Evolutionary conservation across 2,113 vertebrate species (phyloP).

Genomic region (Siphamia tubifer): DNA sequence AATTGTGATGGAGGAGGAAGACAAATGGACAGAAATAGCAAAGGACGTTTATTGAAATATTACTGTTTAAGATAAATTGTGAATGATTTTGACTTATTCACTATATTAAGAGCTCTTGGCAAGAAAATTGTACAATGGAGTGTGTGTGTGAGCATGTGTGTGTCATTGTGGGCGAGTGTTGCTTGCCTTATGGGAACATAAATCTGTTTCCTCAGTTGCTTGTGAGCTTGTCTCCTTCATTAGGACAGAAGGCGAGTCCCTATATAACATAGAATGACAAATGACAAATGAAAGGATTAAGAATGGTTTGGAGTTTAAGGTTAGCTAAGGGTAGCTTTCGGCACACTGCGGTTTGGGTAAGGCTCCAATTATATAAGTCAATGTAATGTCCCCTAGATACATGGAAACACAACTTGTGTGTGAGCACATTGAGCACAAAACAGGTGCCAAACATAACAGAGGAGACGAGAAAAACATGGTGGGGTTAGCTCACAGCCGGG

Average conservation of each 20-base stretch:
- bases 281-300: too few species aligned
- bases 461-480: conserved; percentile 63
- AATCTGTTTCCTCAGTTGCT: too few species aligned
- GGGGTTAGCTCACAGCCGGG: conserved; percentile 69
- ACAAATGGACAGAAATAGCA: not conserved
- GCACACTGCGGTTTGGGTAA: too few species aligned
- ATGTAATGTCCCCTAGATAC: not conserved
- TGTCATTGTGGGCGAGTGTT: conserved; percentile 1
- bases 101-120: conserved; percentile 60
- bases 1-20: not conserved
- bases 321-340: too few species aligned
- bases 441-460: conserved; percentile 78
- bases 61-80: conserved; percentile 39
- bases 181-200: too few species aligned
- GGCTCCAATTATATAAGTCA: too few species aligned
- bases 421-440: conserved; percentile 39
- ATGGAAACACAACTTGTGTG: not conserved
- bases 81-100: conserved; percentile 47
- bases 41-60: not conserved
- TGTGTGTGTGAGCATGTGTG: conserved; percentile 22
- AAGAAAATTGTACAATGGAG: conserved; percentile 22
- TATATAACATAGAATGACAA: too few species aligned
- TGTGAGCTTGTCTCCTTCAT: too few species aligned
- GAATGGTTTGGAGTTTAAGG: too few species aligned
- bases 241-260: too few species aligned